These are phyloP conservation scores for Pagetopsis macropterus DNA, from an alignment of 2,797 vertebrate species.

Conservation along the genomic window DNA sequence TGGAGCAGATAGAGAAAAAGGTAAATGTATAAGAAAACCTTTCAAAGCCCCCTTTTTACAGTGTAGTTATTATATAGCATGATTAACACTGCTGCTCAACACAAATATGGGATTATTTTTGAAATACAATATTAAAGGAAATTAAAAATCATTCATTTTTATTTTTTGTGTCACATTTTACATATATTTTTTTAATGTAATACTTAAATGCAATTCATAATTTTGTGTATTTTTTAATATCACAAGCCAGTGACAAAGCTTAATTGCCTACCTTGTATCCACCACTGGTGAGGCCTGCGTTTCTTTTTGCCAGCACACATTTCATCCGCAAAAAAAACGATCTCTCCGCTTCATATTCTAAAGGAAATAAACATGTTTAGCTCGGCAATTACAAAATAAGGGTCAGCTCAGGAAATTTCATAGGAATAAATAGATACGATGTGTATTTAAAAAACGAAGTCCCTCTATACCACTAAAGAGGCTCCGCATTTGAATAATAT, in stretches of 20 bases:
- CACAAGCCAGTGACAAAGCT: not conserved
- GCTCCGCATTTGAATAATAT: not conserved
- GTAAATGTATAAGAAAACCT: not conserved
- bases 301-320: constrained; percentile 96
- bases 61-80: not conserved
- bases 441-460: not conserved
- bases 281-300: constrained; percentile 96
- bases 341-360: constrained; percentile 96
- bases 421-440: not conserved
- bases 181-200: not conserved
- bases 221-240: constrained; percentile 1
- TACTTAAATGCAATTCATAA: not conserved
- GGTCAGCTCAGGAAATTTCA: not conserved
- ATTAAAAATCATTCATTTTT: not conserved
- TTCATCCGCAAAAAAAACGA: constrained; percentile 99
- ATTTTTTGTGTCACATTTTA: not conserved
- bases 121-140: not conserved
- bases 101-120: not conserved
- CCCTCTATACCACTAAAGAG: not conserved
- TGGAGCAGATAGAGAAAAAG: not conserved
- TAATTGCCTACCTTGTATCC: constrained; percentile 91
- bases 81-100: not conserved
- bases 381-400: not conserved
- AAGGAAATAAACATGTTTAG: not conserved
- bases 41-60: not conserved